Evolutionary conservation across 1,140 invertebrate genomes (phyloP), one percentile per base, ranked within the genome.

Genomic region (Drosophila burlai): DNA sequence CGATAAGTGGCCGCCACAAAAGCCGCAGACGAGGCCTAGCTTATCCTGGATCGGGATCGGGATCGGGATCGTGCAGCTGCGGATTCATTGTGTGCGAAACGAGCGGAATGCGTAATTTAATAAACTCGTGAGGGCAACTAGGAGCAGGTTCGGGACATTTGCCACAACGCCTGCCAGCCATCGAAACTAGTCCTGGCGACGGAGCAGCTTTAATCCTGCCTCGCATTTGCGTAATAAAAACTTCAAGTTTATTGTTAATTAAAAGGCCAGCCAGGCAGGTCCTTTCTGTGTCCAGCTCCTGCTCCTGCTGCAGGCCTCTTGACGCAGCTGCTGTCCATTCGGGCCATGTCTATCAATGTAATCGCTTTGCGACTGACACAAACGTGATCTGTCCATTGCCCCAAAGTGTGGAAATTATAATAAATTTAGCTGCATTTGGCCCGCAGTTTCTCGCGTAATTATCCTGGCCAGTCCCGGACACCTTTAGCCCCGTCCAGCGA

Each of bases 171-270:
- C 80, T 83, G 68, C 75, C 38, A 74, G 55, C 73, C 57, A 81
- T 85, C 4, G 34, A 78, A 79, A 79, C 66, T 72, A 61, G 74
- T 83, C 54, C 47, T 15, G 31, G 46, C 67, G 66, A 72, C 47
- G 31, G 38, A 65, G 78, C 61, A 59, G 79, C 67, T 62, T 89
- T 81, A 67, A 67, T 68, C 64, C 66, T 21, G 46, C 29, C 2
- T 10, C 9, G 68, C 71, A 61, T 74, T 74, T 73, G 68, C 71
- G 89, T 75, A 80, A 77, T 81, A 87, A 91, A 91, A 91, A 78
- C 66, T 78, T 72, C 77, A 61, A 91, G 52, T 84, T 91, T 87
- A 91, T 91, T 91, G 83, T 91, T 91, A 91, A 91, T 91, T 91
- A 84, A 91, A 91, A 85, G 77, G 64, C 71, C 63, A 60, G 55